Percentiles rank a stretch among this genome's conserved stretches.
phyloP scores from a whole-genome alignment of 2,888 invertebrate genomes.

The Acanthosepion lycidas region DNA sequence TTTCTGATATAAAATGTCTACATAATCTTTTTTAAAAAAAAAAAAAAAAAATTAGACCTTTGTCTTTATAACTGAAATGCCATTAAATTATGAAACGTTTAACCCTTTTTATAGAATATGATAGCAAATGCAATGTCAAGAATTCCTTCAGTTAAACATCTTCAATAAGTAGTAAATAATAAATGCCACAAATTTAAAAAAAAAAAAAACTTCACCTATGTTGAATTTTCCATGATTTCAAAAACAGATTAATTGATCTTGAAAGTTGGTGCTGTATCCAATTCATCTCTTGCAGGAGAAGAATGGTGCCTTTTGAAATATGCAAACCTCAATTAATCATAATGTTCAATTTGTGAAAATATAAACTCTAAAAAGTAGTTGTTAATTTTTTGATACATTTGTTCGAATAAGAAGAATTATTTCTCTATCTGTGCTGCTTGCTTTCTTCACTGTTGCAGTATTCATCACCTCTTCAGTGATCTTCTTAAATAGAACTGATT shows the following conservation, averaged over 20 bases:
- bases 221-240: no score
- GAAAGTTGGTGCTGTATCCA: not conserved
- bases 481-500: not conserved
- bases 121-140: no score
- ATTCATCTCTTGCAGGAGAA: not conserved
- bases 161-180: no score
- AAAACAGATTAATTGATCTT: not conserved
- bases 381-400: not conserved
- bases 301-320: not conserved
- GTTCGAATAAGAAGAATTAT: not conserved
- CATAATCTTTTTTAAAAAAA: no score
- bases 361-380: not conserved
- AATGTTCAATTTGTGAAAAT: not conserved
- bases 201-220: no score
- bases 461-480: not conserved
- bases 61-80: no score
- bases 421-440: constrained; percentile 21
- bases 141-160: no score
- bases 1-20: no score
- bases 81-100: no score
- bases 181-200: no score
- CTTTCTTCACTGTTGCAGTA: not conserved
- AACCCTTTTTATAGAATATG: no score
- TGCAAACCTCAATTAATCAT: not conserved
- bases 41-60: no score